Base-by-base conservation (phyloP, 2,888 invertebrate species). In the Ophion costatus region DNA sequence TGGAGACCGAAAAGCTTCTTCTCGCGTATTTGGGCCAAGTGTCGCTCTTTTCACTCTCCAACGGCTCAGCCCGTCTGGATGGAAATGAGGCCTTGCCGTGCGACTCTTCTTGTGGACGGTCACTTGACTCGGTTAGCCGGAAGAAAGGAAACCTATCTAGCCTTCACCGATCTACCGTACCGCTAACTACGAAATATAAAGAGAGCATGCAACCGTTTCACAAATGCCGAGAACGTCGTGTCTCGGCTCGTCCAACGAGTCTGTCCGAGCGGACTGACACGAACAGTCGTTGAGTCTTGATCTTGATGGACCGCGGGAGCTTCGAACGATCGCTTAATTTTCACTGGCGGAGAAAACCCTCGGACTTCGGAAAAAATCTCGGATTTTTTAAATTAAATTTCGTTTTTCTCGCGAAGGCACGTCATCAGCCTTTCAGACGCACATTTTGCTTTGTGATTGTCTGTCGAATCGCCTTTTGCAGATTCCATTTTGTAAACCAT, bases 21-120 rank as follows among this genome's bases (percentile, higher is more conserved):
- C 84, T 84, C 81, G 82, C 83, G 90, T 89, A 91, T 91, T 90
- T 89, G 88, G 91, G 91, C 88, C 91, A 91, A 91, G 91, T 91
- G 91, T 88, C 86, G 84, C 82, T 87, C 90, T 76, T 80, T 78
- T 83, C 69, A 69, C 56, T 75, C 87, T 69, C 82, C 66, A 83
- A 57, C 61, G 82, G 63, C 76, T 80, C 87, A 86, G 85, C 88
- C 88, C 88, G 89, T 90, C 90, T 90, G 89, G 89, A 89, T 89
- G 89, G 89, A 90, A 91, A 90, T 91, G 90, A 91, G 91, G 86
- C 86, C 88, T 87, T 87, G 86, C 87, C 51, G 51, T 29, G 29
- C 87, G 85, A 88, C 88, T 86, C 86, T 87, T 87, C 80, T 66
- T 59, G 74, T 87, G 80, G 76, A 9, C 42, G 80, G 87, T 85